These are phyloP conservation scores for Polyommatus iphigenia DNA, from an alignment of 2,888 invertebrate species.

Conservation along the genomic window DNA sequence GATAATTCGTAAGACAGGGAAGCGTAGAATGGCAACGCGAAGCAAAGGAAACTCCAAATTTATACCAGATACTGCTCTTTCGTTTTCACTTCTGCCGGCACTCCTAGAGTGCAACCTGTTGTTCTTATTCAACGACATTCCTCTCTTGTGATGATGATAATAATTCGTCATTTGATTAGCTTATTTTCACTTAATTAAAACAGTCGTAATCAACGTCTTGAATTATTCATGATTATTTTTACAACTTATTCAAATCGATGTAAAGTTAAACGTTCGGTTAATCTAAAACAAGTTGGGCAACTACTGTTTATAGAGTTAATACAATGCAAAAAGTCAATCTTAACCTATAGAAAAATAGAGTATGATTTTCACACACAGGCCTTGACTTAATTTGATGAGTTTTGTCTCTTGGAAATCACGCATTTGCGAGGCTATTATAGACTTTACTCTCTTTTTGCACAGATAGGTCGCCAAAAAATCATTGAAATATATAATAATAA, in stretches of 20 bases:
- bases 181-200: background rate
- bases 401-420: no score
- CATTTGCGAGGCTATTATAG: no score
- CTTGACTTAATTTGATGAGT: no score
- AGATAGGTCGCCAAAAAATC: no score
- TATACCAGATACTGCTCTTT: no score
- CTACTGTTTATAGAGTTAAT: background rate
- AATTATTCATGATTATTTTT: slow-evolving; percentile 9
- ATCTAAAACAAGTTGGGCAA: background rate
- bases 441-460: no score
- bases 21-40: no score
- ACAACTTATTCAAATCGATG: slow-evolving; percentile 2
- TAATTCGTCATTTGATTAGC: background rate
- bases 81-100: no score
- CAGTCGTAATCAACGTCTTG: background rate
- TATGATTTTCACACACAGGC: no score
- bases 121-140: background rate
- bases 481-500: no score
- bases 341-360: background rate
- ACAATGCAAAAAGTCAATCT: background rate
- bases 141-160: background rate
- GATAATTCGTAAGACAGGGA: no score
- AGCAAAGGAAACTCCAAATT: no score
- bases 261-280: background rate
- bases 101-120: background rate